Conservation (phyloP, 2,888 invertebrate species). For the Protophormia terraenovae region DNA sequence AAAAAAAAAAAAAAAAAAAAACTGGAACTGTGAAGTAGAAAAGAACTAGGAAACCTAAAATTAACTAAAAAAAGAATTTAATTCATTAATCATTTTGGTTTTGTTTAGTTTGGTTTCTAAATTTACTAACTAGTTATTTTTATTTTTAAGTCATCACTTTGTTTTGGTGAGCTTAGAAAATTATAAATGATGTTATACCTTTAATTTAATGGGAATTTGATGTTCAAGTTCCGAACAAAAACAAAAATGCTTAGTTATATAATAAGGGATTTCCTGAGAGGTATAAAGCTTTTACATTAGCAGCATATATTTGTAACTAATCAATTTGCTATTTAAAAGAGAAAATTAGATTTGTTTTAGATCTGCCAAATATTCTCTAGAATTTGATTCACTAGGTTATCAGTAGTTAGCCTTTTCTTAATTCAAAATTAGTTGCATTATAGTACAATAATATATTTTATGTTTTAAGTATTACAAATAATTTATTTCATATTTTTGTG, state of each 20-base stretch:
- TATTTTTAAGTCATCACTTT: neutral
- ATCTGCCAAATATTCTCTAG: no score
- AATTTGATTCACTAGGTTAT: no score
- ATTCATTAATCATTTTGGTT: slow-evolving; percentile 33
- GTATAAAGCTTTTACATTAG: no score
- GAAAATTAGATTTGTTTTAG: neutral
- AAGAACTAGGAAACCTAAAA: neutral
- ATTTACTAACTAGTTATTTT: neutral
- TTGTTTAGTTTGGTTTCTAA: neutral
- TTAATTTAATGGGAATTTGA: neutral
- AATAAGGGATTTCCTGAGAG: no score
- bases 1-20: neutral
- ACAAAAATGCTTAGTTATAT: no score
- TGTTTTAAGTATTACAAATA: no score
- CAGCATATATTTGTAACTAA: neutral
- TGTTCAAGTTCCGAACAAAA: neutral
- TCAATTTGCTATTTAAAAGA: neutral
- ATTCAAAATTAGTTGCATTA: no score
- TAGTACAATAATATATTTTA: no score
- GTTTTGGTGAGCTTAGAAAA: neutral
- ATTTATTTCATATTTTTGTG: no score
- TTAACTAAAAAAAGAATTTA: neutral
- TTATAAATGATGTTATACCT: neutral
- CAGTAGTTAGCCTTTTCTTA: no score
- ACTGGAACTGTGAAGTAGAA: neutral